Evolutionary conservation across 2,797 vertebrate genomes (phyloP), one percentile per base, ranked within the genome.

Genomic region (Paratrypauchen microcephalus): DNA sequence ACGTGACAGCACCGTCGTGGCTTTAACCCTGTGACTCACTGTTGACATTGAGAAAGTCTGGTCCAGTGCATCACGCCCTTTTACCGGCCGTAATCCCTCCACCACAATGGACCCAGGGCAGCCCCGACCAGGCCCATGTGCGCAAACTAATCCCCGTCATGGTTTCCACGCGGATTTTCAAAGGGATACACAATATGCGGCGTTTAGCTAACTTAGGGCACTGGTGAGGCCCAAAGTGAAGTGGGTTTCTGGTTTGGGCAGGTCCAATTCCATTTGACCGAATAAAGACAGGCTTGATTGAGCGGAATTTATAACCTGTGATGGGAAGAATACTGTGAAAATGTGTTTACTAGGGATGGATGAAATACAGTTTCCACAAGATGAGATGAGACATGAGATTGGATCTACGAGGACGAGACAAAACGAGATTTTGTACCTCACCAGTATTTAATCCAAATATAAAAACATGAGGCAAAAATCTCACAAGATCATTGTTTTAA

Each of bases 1-100:
- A 75, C 45, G 24, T 60, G 41, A 71, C 69, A 68, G 70, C 75
- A 16, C 66, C 50, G 1, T 63, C 57, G 58, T 26, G 61, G 66
- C 67, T 86, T 89, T 84, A 79, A 72, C 68, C 72, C 75, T 69
- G 73, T 89, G 83, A 90, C 72, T 90, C 85, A 82, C 66, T 84
- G 83, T 87, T 88, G 83, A 87, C 76, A 76, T 66, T 88, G 74
- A 83, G 80, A 85, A 62, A 68, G 72, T 88, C 86, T 86, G 73
- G 80, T 82, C 74, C 65, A 41, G 68, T 85, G 70, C 73, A 86
- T 88, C 79, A 91, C 85, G 72, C 86, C 84, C 85, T 88, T 91
- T 83, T 83, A 84, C 79, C 16, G 82, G 80, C 85, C 83, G 82
- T 87, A 89, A 87, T 84, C 82, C 83, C 83, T 65, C 24, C 86